These are phyloP conservation scores for Caenorhabditis plicata DNA, from an alignment of 2,888 invertebrate genomes.

Conservation along the genomic window DNA sequence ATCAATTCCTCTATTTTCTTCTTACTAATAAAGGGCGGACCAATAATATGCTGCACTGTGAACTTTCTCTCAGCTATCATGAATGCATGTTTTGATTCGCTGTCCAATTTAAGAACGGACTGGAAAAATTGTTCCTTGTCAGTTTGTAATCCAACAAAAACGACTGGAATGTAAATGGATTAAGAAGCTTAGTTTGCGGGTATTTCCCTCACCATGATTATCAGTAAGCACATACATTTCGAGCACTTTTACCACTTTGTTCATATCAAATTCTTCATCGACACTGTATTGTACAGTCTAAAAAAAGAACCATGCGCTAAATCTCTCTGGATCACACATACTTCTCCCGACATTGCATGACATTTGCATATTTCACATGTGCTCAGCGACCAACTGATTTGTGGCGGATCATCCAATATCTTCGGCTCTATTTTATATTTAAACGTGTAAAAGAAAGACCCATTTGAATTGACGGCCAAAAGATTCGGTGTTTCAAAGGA, in stretches of 20 bases:
- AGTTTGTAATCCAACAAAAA: slow-evolving; percentile 7
- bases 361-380: slow-evolving; percentile 18
- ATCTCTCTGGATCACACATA: slow-evolving; percentile 1
- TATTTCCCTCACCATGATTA: neutral
- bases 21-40: slow-evolving; percentile 19
- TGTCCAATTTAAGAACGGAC: slow-evolving; percentile 8
- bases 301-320: too few relatives aligned
- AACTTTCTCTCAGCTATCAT: slow-evolving; percentile 3
- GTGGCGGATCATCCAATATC: slow-evolving; percentile 15
- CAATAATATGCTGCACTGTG: slow-evolving; percentile 8
- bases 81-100: slow-evolving; percentile 2
- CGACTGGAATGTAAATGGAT: too few relatives aligned
- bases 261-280: neutral
- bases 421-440: slow-evolving; percentile 6
- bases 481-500: slow-evolving; percentile 12
- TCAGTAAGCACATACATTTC: neutral
- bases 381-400: slow-evolving; percentile 6
- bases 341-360: slow-evolving; percentile 17
- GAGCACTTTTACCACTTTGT: neutral
- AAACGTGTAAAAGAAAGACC: slow-evolving; percentile 9
- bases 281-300: too few relatives aligned
- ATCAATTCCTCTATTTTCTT: neutral
- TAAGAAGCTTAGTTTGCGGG: too few relatives aligned
- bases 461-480: slow-evolving; percentile 8
- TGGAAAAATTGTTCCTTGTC: slow-evolving; percentile 14